These are phyloP conservation scores for Pollenia angustigena DNA, from an alignment of 2,888 invertebrate species.

Conservation along the genomic window DNA sequence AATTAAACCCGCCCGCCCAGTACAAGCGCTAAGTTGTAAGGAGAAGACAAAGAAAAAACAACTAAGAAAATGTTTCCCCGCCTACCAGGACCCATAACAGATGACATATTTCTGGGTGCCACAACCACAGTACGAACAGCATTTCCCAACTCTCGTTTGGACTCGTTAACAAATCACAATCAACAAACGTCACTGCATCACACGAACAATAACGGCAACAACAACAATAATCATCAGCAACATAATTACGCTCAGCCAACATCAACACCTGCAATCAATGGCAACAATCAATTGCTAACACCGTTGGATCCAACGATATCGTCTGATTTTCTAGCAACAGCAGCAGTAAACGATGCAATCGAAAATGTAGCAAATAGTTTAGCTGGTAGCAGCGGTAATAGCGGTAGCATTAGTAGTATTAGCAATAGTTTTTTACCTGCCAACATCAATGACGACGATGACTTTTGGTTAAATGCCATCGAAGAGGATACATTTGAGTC, in stretches of 20 bases:
- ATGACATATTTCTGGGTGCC: slow-evolving; percentile 80
- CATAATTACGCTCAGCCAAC: slow-evolving; percentile 72
- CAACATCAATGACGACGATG: slow-evolving; percentile 81
- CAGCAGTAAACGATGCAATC: slow-evolving; percentile 67
- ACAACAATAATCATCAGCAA: slow-evolving; percentile 50
- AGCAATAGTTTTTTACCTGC: slow-evolving; percentile 77
- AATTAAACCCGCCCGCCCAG: slow-evolving; percentile 8
- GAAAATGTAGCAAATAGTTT: slow-evolving; percentile 62
- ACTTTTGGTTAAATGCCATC: slow-evolving; percentile 84
- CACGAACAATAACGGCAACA: slow-evolving; percentile 46
- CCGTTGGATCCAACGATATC: slow-evolving; percentile 75
- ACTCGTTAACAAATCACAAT: slow-evolving; percentile 78
- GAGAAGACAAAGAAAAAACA: slow-evolving; percentile 70
- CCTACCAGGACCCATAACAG: slow-evolving; percentile 80
- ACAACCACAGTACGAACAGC: slow-evolving; percentile 82
- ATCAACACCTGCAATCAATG: slow-evolving; percentile 73
- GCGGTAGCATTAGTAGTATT: slow-evolving; percentile 67
- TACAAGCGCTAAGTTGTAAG: slow-evolving; percentile 51
- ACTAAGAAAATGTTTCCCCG: slow-evolving; percentile 81
- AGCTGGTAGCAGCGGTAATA: slow-evolving; percentile 64
- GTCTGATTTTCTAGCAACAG: slow-evolving; percentile 73
- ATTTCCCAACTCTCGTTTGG: slow-evolving; percentile 83
- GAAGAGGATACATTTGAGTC: slow-evolving; percentile 84
- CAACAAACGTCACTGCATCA: slow-evolving; percentile 53
- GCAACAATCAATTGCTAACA: slow-evolving; percentile 77